phyloP scores from a whole-genome alignment of 2,113 vertebrate genomes.

The Tragelaphus buxtoni region DNA sequence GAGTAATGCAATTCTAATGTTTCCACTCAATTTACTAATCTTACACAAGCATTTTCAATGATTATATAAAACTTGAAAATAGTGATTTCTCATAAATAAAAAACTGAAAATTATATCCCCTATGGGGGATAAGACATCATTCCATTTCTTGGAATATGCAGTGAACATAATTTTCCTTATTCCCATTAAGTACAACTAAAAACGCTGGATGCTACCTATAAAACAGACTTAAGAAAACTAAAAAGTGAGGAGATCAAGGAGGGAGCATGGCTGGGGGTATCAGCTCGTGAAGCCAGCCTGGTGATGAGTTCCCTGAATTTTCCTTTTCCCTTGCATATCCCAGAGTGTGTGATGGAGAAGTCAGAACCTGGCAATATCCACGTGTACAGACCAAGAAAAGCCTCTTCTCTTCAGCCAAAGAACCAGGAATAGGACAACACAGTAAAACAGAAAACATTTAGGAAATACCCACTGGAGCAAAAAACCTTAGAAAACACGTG shows the following conservation, averaged over 20 bases:
- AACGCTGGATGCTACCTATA: background rate
- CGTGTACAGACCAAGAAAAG: background rate
- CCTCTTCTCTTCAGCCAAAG: background rate
- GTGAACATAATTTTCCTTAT: background rate
- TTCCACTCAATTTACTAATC: background rate
- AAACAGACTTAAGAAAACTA: background rate
- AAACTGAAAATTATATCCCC: background rate
- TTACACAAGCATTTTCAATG: constrained; percentile 42
- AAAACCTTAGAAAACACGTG: background rate
- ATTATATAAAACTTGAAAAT: constrained; percentile 59
- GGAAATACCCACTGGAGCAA: background rate
- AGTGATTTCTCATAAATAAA: constrained; percentile 68
- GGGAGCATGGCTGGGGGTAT: background rate
- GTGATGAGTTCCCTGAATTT: background rate
- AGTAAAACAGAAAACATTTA: background rate
- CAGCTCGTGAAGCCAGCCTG: background rate
- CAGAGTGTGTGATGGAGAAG: background rate
- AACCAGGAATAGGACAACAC: background rate
- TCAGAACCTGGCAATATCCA: background rate
- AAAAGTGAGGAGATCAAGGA: background rate
- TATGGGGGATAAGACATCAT: background rate
- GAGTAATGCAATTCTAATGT: background rate
- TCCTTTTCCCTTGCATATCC: background rate
- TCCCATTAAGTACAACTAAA: background rate
- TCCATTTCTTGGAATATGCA: background rate